Base-by-base conservation (phyloP, 2,797 vertebrate species). In the Enteromius treurensis region DNA sequence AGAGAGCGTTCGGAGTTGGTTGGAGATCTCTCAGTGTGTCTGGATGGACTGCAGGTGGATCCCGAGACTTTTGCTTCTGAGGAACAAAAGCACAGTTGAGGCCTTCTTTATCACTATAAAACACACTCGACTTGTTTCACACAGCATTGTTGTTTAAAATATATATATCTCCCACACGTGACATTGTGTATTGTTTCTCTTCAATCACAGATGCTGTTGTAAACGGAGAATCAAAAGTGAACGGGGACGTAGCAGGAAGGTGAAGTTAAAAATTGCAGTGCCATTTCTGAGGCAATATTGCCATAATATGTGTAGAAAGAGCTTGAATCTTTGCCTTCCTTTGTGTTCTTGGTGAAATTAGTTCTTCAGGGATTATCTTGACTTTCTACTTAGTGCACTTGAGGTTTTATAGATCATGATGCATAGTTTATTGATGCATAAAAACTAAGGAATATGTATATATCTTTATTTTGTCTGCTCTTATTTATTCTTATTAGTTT, bases 21-120 rank as follows among this genome's bases (percentile, higher is more conserved):
- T 73, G 97, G 98, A 90, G 98, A 99, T 85, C 92, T 99, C 79
- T 99, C 96, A 0, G 94, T 99, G 81, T 98, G 97, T 91, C 92
- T 99, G 74, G 97, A 99, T 73, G 98, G 98, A n/a, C 94, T 96
- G 93, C 93, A 91, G 0, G 93, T 95, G 10, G 97, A 99, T 89
- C 93, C 95, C 0, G 97, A 98, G 86, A 90, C 87, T 15, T 93
- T 96, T 13, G 87, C 91, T 17, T 85, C 86, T 0, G 93, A 93
- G 86, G 94, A 95, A 86, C 91, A 78, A 80, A 92, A 92, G 75
- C 88, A 90, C 40, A 89, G 95, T 95, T 65, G 89, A 92, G 89
- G 11, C 75, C 60, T 37, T 9, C 8, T 15, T 68, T 73, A 37
- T 53, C 64, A 9, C 11, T 51, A 17, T 6, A 64, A 17, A 64